Evolutionary conservation across 2,888 invertebrate genomes (phyloP).

Genomic region (Hermaeophaga mercurialis): DNA sequence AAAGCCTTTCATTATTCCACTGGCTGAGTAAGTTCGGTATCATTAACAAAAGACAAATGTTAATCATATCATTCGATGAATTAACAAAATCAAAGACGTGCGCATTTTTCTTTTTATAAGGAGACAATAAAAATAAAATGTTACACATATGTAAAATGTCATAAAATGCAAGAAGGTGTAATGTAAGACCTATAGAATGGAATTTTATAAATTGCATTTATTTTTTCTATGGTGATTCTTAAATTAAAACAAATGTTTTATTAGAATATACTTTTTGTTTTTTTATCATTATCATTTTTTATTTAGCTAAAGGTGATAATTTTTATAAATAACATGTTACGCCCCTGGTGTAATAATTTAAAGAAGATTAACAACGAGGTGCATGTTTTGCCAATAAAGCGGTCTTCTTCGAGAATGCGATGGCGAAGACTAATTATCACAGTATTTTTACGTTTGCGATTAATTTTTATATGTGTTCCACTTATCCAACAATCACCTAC

Average conservation of each 20-base stretch:
- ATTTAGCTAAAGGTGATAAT: too few species aligned
- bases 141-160: too few species aligned
- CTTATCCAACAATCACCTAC: slow-evolving; percentile 30
- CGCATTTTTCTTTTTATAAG: background rate
- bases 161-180: too few species aligned
- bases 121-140: too few species aligned
- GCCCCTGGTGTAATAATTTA: slow-evolving; percentile 3
- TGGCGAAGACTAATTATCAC: slow-evolving; percentile 7
- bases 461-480: slow-evolving; percentile 31
- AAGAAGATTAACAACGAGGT: slow-evolving; percentile 16
- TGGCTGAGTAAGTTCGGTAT: background rate
- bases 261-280: too few species aligned
- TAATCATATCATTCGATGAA: background rate
- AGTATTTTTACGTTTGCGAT: slow-evolving; percentile 20
- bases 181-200: too few species aligned
- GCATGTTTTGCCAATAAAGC: slow-evolving; percentile 24
- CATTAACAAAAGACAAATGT: background rate
- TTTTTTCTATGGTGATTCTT: too few species aligned
- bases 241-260: too few species aligned
- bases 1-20: background rate
- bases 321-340: too few species aligned
- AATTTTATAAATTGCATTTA: too few species aligned
- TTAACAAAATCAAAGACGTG: background rate
- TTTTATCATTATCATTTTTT: too few species aligned
- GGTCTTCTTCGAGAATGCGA: slow-evolving; percentile 6